These are phyloP conservation scores for Drosophila sucinea DNA, from an alignment of 1,140 invertebrate genomes.

Conservation along the genomic window DNA sequence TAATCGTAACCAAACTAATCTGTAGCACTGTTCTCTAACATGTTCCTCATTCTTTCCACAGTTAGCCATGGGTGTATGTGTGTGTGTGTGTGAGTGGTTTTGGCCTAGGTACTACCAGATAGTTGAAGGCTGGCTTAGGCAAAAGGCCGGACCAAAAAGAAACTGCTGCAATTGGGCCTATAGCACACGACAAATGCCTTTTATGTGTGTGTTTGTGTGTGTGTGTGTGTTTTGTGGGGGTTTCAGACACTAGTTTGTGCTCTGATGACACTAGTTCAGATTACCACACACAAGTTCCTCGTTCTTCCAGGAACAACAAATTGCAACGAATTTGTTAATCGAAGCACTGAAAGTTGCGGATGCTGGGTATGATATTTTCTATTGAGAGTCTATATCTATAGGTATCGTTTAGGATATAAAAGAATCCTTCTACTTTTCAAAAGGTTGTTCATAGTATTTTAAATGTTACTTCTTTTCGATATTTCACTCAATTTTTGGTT, in stretches of 20 bases:
- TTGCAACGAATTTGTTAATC: not conserved
- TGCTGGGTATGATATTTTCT: no score
- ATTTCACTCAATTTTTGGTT: no score
- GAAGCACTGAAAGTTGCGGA: no score
- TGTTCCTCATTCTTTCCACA: conserved; percentile 38
- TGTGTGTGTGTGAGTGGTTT: conserved; percentile 30
- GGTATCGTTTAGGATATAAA: no score
- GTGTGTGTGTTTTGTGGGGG: conserved; percentile 1
- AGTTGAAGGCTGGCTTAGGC: conserved; percentile 13
- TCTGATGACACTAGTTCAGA: conserved; percentile 9
- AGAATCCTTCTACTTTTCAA: no score
- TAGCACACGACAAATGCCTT: conserved; percentile 20
- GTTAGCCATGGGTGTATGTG: conserved; percentile 27
- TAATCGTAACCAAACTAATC: conserved; percentile 75
- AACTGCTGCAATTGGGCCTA: conserved; percentile 17
- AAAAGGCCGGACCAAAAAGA: conserved; percentile 7
- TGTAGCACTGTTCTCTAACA: conserved; percentile 58
- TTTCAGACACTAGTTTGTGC: not conserved
- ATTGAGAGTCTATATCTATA: no score
- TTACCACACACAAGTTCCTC: conserved; percentile 1
- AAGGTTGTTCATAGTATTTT: no score
- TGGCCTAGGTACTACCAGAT: conserved; percentile 3
- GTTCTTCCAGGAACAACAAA: conserved; percentile 4
- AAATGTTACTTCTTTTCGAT: no score
- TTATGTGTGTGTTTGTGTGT: not conserved